A percentile compares a stretch with the other conserved stretches of the same genome.
phyloP scores from a whole-genome alignment of 2,888 invertebrate species.

The Biston stratarius region DNA sequence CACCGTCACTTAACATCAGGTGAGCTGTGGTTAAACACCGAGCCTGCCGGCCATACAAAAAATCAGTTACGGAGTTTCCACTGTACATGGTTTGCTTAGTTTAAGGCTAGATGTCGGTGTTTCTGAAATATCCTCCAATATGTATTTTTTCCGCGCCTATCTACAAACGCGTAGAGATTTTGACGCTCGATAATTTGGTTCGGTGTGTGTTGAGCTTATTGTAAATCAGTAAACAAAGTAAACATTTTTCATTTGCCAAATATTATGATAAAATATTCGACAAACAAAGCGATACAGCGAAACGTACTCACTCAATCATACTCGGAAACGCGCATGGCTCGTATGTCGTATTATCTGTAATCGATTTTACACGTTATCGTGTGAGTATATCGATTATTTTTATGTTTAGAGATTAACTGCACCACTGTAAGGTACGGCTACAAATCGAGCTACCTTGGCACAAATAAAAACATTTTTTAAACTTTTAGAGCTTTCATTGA shows the following conservation, averaged over 20 bases:
- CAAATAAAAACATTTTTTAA: no score
- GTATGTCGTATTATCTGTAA: background rate
- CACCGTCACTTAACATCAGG: no score
- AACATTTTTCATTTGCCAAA: constrained; percentile 8
- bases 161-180: background rate
- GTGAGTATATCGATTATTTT: background rate
- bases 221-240: constrained; percentile 8
- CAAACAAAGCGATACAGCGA: constrained; percentile 6
- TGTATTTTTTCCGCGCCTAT: no score
- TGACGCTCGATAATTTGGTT: background rate
- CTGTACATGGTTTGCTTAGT: no score
- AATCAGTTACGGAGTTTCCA: no score
- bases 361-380: constrained; percentile 5
- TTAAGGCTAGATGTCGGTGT: no score
- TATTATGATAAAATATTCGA: constrained; percentile 13
- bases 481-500: no score
- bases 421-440: no score
- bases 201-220: background rate
- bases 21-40: no score
- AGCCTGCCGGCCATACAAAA: no score
- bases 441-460: no score
- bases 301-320: constrained; percentile 21
- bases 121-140: no score
- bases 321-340: constrained; percentile 5
- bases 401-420: background rate